Conservation (phyloP, 1,140 invertebrate genomes). For the Trichogramma pretiosum region DNA sequence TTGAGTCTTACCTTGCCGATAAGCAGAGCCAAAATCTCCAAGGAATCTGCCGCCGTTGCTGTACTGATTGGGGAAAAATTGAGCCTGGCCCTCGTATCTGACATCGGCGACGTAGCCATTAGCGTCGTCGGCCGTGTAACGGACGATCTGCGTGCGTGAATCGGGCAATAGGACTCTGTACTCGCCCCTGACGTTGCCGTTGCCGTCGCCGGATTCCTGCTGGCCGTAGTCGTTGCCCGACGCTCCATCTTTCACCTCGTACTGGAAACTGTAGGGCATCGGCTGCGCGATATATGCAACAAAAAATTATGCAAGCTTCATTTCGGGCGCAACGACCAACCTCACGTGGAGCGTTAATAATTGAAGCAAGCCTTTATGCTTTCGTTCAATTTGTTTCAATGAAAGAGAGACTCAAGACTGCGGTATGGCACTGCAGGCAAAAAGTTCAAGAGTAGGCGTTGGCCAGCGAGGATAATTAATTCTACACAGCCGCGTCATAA, state of each 20-base stretch:
- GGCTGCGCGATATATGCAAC: constrained; percentile 45
- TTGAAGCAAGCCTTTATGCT: too few species aligned
- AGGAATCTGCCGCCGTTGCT: neutral
- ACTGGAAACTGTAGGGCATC: constrained; percentile 59
- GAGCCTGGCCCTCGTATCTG: constrained; percentile 62
- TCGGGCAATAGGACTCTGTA: constrained; percentile 66
- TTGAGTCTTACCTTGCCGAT: too few species aligned
- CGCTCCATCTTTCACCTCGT: constrained; percentile 65
- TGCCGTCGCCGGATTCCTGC: constrained; percentile 61
- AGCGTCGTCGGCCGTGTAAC: constrained; percentile 67
- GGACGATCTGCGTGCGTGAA: constrained; percentile 62
- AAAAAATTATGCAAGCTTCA: neutral
- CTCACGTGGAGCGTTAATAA: too few species aligned
- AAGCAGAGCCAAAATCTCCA: too few species aligned
- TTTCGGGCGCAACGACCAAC: too few species aligned
- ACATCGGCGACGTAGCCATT: constrained; percentile 71
- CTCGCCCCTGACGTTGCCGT: constrained; percentile 54
- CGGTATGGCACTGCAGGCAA: too few species aligned
- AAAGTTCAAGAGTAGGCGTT: too few species aligned
- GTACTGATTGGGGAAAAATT: constrained; percentile 32
- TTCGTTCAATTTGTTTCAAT: too few species aligned
- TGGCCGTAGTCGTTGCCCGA: constrained; percentile 63
- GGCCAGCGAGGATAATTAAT: too few species aligned
- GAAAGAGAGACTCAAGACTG: too few species aligned
- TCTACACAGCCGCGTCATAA: too few species aligned